A percentile compares a stretch with the other conserved stretches of the same genome.
Conservation (phyloP, 2,888 invertebrate species). For the Kryphioiulus occultus region DNA sequence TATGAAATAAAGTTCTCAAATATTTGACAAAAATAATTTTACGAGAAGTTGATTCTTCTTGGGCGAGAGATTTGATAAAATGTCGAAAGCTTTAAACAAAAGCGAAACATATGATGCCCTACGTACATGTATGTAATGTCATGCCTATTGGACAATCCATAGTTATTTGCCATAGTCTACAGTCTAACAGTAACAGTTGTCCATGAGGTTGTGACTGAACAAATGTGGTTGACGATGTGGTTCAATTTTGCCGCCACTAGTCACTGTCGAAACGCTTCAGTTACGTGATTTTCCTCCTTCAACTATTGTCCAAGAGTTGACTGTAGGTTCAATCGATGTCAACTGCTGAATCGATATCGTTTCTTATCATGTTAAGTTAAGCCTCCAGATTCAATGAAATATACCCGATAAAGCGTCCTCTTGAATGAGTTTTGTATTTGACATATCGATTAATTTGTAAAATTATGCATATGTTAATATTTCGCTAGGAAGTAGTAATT, state of each 20-base stretch:
- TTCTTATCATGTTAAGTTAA: not conserved
- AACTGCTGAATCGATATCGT: not conserved
- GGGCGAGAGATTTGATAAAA: not conserved
- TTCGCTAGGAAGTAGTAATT: not conserved
- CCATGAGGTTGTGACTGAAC: too few species aligned
- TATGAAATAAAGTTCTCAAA: not conserved
- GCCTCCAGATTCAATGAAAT: not conserved
- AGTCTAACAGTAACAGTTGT: too few species aligned
- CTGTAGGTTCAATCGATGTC: not conserved
- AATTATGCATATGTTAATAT: not conserved
- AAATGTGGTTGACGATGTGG: too few species aligned
- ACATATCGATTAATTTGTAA: not conserved
- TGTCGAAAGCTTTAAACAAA: too few species aligned
- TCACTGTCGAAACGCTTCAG: not conserved
- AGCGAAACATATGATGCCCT: too few species aligned
- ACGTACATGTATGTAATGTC: too few species aligned
- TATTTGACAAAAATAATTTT: not conserved
- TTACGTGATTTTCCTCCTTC: not conserved
- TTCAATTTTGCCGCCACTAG: not conserved
- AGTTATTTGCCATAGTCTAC: too few species aligned
- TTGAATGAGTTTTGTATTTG: not conserved
- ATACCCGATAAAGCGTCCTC: not conserved
- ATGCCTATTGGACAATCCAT: too few species aligned
- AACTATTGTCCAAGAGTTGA: too few species aligned
- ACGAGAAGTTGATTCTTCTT: not conserved